Evolutionary conservation across 2,888 invertebrate genomes (phyloP), one percentile per base, ranked within the genome.

Genomic region (Heliconius aoede): DNA sequence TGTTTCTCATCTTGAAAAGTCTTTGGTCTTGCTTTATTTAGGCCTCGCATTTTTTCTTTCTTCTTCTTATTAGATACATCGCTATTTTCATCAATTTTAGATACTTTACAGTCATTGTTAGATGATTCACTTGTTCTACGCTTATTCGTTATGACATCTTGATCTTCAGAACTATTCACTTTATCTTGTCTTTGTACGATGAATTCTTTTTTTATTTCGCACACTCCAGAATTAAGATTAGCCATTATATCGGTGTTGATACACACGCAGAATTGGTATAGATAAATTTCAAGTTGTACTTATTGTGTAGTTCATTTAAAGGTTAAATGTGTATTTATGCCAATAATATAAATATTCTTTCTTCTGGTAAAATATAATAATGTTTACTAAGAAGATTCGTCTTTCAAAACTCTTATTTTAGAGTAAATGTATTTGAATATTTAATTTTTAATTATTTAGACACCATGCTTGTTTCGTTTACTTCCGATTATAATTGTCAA

Each of bases 11-110:
- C 93, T 84, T 95, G 95, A 84, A 95, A 96, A 0, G 97, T 96
- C 72, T 95, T 95, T n/a, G 97, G 97, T 78, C 98, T 95, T 1
- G 96, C 94, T 90, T 98, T 98, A 87, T 98, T 98, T 89, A 97
- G 97, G 0, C 98, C 97, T 86, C 95, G 51, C 32, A 51, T 62
- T 61, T 74, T 92, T 80, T 88, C 92, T 81, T 89, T 94, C 76
- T 82, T 84, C 81, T 90, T 91, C 11, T 75, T 76, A 74, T 80
- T 80, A 26, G 74, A 71, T 13, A 71, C 13, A 69, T 83, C 82
- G 51, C 80, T 80, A 18, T 82, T 82, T 46, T 87, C 83, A 15
- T 83, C 83, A 30, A 76, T 81, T 86, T 86, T 91, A 74, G 81
- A 51, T 81, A 86, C 89, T 78, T 92, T 91, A 62, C 68, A 83